phyloP scores from a whole-genome alignment of 2,113 vertebrate species.

The Rafetus swinhoei region DNA sequence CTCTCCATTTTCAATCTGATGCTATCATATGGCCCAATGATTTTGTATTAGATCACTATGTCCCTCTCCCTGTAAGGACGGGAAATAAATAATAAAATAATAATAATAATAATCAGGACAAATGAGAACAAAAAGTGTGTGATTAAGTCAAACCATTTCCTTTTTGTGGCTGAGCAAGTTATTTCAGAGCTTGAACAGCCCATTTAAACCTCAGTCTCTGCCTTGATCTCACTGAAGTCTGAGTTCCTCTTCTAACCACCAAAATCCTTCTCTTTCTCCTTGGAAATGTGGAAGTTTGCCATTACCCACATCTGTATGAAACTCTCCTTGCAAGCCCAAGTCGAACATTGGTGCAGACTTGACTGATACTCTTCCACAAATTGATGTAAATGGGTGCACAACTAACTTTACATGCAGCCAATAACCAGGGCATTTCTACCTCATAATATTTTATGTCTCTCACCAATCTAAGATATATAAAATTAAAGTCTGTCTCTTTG shows the following conservation, averaged over 20 bases:
- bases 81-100: neutral
- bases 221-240: neutral
- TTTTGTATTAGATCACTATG: neutral
- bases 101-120: neutral
- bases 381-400: neutral
- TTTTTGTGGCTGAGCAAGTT: conserved; percentile 45
- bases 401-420: neutral
- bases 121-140: neutral
- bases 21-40: neutral
- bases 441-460: conserved; percentile 13
- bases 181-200: conserved; percentile 1
- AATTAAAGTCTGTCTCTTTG: conserved; percentile 15
- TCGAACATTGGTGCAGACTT: conserved; percentile 2
- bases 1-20: neutral
- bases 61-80: neutral
- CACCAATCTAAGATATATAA: neutral
- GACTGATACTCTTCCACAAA: neutral
- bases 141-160: conserved; percentile 40
- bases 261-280: conserved; percentile 12
- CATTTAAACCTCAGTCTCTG: conserved; percentile 37
- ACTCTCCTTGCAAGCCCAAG: neutral
- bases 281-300: neutral
- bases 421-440: conserved; percentile 29
- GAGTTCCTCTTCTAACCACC: conserved; percentile 47
- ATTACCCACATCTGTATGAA: neutral